Percentiles rank a stretch among this genome's conserved stretches.
phyloP scores from a whole-genome alignment of 2,888 invertebrate genomes.

The Xestia sexstrigata region DNA sequence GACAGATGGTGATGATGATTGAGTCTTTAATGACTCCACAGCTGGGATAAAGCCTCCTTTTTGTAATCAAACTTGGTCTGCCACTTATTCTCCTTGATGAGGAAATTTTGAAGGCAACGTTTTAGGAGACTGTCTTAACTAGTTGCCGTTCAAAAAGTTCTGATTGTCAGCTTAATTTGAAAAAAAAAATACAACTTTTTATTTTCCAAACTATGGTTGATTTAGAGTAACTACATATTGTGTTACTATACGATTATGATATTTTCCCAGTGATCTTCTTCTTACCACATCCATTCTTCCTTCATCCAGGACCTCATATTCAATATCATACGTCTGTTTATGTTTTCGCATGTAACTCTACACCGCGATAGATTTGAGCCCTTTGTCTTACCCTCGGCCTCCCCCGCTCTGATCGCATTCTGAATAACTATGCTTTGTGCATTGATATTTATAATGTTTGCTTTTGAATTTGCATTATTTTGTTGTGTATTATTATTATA shows the following conservation, averaged over 20 bases:
- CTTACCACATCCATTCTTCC: conserved; percentile 49
- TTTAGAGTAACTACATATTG: neutral
- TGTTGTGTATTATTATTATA: conserved; percentile 24
- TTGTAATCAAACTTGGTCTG: neutral
- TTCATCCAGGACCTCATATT: conserved; percentile 55
- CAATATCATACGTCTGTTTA: conserved; percentile 68
- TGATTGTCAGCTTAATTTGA: neutral
- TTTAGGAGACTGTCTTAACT: neutral
- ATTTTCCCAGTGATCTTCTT: too few species aligned
- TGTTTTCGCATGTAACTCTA: conserved; percentile 75
- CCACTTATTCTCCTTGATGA: neutral
- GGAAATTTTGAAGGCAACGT: neutral
- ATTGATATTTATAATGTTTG: conserved; percentile 53
- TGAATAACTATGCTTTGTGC: conserved; percentile 44
- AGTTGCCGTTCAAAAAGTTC: neutral
- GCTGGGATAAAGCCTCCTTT: neutral
- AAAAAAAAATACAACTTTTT: neutral
- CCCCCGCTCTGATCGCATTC: conserved; percentile 34
- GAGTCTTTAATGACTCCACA: neutral
- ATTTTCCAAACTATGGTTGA: neutral
- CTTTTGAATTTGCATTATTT: conserved; percentile 44
- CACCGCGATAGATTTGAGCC: conserved; percentile 72
- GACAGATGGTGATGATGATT: too few species aligned
- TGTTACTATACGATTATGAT: neutral
- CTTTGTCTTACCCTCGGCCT: conserved; percentile 62